Percentiles rank a stretch among this genome's conserved stretches.
Evolutionary conservation across 2,888 invertebrate genomes (phyloP).

Genomic region (Schrankia costaestrigalis): DNA sequence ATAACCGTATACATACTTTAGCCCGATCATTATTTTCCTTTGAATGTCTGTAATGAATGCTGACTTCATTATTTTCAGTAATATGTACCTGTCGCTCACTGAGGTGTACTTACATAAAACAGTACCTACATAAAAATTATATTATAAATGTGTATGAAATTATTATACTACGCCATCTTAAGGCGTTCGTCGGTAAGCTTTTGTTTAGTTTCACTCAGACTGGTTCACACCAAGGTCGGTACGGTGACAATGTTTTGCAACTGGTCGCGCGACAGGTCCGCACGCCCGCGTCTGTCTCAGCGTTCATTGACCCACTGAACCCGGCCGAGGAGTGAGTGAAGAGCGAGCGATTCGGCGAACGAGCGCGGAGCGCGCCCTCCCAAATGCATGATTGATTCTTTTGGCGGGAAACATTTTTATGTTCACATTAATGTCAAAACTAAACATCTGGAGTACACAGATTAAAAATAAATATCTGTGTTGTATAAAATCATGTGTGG

Average conservation of each 20-base stretch:
- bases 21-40: too few relatives aligned
- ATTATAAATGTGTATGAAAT: too few relatives aligned
- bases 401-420: constrained; percentile 24
- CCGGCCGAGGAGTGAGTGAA: too few relatives aligned
- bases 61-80: too few relatives aligned
- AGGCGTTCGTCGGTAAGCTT: constrained; percentile 25
- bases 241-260: constrained; percentile 58
- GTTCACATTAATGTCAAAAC: constrained; percentile 6
- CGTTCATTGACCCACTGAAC: constrained; percentile 77
- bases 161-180: too few relatives aligned
- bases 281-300: constrained; percentile 40
- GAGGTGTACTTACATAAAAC: too few relatives aligned
- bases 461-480: too few relatives aligned
- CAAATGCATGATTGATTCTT: constrained; percentile 20
- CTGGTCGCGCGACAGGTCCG: constrained; percentile 61
- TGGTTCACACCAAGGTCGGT: constrained; percentile 50
- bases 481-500: too few relatives aligned
- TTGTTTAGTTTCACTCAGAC: constrained; percentile 30
- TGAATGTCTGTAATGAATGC: too few relatives aligned
- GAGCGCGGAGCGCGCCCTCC: constrained; percentile 10
- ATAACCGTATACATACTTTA: too few relatives aligned
- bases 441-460: constrained; percentile 16
- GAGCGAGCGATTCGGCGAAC: constrained; percentile 4
- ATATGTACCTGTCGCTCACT: too few relatives aligned
- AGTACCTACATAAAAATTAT: too few relatives aligned